These are phyloP conservation scores for Ptilodon capucinus DNA, from an alignment of 2,888 invertebrate species.

Conservation along the genomic window DNA sequence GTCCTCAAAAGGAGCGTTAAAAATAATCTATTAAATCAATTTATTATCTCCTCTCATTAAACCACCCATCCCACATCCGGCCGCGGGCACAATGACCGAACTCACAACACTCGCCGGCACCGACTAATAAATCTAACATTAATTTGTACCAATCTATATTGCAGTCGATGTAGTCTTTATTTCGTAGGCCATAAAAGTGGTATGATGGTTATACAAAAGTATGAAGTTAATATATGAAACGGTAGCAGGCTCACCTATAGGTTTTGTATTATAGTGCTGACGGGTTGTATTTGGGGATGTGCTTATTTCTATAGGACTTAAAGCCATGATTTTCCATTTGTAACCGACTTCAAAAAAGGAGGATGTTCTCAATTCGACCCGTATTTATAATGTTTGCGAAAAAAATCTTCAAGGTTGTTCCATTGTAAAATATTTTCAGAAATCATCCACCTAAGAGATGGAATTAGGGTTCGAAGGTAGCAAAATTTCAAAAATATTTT, in stretches of 20 bases:
- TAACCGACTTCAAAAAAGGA: no score
- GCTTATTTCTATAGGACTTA: conserved; percentile 3
- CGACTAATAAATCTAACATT: conserved; percentile 66
- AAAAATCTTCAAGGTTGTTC: no score
- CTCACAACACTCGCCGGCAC: conserved; percentile 55
- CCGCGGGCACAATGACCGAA: conserved; percentile 37
- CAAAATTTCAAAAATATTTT: no score
- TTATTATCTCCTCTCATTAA: conserved; percentile 39
- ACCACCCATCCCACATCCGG: conserved; percentile 39
- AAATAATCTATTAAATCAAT: conserved; percentile 27
- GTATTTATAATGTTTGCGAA: no score
- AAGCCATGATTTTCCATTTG: neutral
- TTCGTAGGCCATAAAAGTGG: conserved; percentile 4
- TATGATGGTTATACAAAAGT: conserved; percentile 48
- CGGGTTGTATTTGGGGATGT: conserved; percentile 46
- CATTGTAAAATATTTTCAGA: no score
- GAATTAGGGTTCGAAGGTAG: no score
- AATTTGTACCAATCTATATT: conserved; percentile 45
- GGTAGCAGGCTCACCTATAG: conserved; percentile 74
- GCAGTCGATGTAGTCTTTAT: conserved; percentile 15
- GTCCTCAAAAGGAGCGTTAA: neutral
- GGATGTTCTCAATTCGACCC: no score
- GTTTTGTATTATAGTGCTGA: conserved; percentile 65
- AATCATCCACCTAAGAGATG: no score
- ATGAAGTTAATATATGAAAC: conserved; percentile 67